Base-by-base conservation (phyloP, 1,140 invertebrate species). In the Brachystomella parvula region DNA sequence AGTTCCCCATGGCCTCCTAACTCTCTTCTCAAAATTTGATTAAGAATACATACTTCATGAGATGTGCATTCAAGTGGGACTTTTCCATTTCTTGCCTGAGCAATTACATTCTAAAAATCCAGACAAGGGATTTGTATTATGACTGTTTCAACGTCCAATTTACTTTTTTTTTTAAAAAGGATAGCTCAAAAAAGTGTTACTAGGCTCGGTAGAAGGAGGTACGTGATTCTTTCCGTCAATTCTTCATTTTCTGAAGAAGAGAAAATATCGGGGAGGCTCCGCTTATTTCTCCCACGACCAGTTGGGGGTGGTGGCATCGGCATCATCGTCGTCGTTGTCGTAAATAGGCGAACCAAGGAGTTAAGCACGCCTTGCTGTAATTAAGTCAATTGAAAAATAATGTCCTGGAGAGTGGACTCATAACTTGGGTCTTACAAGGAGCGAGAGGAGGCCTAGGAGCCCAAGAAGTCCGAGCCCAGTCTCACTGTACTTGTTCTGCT, bases 381-480 rank as follows among this genome's bases (percentile, higher is more conserved):
- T 57, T 12, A 6, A 57, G 44, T 15, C 44, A 57, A 21, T 29
- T 24, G 21, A 57, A 57, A 12, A 12, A 57, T 57, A 24, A 6
- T 21, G 21, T 29, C 15, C 44, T 47, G 21, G 15, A n/a, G n/a
- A n/a, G n/a, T n/a, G n/a, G n/a, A n/a, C n/a, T n/a, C n/a, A n/a
- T n/a, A n/a, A n/a, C 6, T 39, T 39, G 35, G 35, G 35, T 57
- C 53, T 6, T 57, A 57, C 53, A 6, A 72, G 65, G 12, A 72
- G 61, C 21, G 68, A 67, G 2, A 72, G 53, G 12, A 72, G 47
- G 28, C 71, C 71, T 2, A 72, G 47, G 15, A 72, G 63, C 31
- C 71, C 71, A 2, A 72, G 60, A 47, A 72, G 30, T 0, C 71
- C 71, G 24, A 72, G 44, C 1, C 53, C 53, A 12, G 6, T 57